Evolutionary conservation across 2,888 invertebrate species (phyloP), one percentile per base, ranked within the genome.

Genomic region (Cataglyphis altisquamis): DNA sequence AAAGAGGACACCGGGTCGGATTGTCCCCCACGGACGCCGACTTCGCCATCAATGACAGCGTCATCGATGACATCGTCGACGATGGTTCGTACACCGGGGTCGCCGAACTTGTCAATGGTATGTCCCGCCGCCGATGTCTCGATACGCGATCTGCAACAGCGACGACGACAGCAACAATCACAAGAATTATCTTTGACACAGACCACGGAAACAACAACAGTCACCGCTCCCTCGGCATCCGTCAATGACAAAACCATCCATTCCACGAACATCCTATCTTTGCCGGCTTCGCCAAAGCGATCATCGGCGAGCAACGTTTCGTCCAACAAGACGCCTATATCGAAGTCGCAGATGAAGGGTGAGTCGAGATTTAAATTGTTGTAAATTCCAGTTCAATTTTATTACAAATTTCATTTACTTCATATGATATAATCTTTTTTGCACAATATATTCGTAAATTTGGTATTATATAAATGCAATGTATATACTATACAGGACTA

Each of bases 291-390:
- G 85, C 91, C 93, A 64, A 92, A 91, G 84, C 92, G 91, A 80
- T 85, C 86, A 25, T 85, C 87, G 62, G 67, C 83, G 6, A 75
- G 75, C 64, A 18, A 64, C 36, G 81, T 86, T 32, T 87, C 89
- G 60, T 84, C 91, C 75, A 84, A 91, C 39, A 95, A 94, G 72
- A 94, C 95, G 91, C 95, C 95, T 52, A 95, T 96, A 36, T 95
- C 97, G 41, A 97, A 97, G 93, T 97, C 97, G 29, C 97, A 98
- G 94, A 97, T 98, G 98, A 97, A 97, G 96, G 97, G 97, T 97
- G 91, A 92, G 90, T 85, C 3, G 1, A 52, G 25, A 12, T 5
- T 39, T 21, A 21, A 67, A 39, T 6, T 73, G 10, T 36, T 29
- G 29, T 29, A 29, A 29, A 29, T 29, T 29, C 15, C 21, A 15